Conservation (phyloP, 1,140 invertebrate genomes). For the Holcopasites calliopsidis region DNA sequence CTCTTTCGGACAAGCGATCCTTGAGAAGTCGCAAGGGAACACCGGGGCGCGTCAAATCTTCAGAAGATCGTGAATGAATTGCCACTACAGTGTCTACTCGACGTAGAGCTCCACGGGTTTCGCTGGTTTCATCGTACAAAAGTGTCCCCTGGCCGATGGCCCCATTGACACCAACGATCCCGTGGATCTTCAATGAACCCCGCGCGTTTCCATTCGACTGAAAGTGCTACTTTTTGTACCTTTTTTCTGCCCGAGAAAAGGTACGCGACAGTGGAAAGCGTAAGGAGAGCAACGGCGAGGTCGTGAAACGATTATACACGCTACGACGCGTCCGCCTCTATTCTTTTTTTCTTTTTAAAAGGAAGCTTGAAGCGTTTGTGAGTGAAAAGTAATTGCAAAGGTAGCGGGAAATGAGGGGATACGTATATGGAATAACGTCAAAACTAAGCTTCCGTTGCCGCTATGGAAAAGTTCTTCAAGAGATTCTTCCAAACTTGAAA, state of each 20-base stretch:
- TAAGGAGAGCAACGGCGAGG: constrained; percentile 26
- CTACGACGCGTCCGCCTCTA: constrained; percentile 57
- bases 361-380: not conserved
- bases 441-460: not conserved
- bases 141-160: constrained; percentile 39
- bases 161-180: constrained; percentile 65
- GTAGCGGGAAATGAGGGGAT: too few relatives aligned
- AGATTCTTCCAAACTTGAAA: not conserved
- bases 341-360: not conserved
- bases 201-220: constrained; percentile 10
- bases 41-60: constrained; percentile 69
- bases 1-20: constrained; percentile 71
- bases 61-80: constrained; percentile 72
- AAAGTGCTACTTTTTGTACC: constrained; percentile 46
- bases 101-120: constrained; percentile 30
- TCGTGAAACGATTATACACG: constrained; percentile 64
- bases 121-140: constrained; percentile 42
- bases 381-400: not conserved
- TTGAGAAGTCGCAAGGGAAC: constrained; percentile 60
- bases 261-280: constrained; percentile 43
- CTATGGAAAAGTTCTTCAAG: not conserved
- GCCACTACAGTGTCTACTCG: constrained; percentile 71
- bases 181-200: constrained; percentile 67
- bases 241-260: constrained; percentile 56
- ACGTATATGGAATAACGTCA: too few relatives aligned